phyloP scores from a whole-genome alignment of 2,113 vertebrate genomes.

The Seriola aureovittata region DNA sequence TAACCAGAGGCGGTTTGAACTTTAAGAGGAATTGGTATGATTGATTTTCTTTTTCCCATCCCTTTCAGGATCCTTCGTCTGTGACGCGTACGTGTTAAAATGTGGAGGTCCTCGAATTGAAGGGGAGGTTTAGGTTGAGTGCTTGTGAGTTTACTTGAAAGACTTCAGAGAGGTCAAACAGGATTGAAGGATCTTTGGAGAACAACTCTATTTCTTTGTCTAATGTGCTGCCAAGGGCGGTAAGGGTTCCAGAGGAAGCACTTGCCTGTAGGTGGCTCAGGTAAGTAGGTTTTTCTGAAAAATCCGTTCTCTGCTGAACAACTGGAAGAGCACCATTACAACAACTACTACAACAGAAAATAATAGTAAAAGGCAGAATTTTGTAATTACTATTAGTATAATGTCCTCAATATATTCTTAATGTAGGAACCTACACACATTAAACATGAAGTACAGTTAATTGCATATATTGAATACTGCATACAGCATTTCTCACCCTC shows the following conservation, averaged over 20 bases:
- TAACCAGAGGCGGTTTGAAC: slow-evolving; percentile 89
- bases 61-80: slow-evolving; percentile 76
- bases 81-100: slow-evolving; percentile 67
- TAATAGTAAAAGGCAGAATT: not conserved
- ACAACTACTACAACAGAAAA: not conserved
- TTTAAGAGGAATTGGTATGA: slow-evolving; percentile 94
- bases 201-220: slow-evolving; percentile 55
- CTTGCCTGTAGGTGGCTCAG: slow-evolving; percentile 22
- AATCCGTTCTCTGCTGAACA: not conserved
- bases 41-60: slow-evolving; percentile 86
- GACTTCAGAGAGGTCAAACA: slow-evolving; percentile 62
- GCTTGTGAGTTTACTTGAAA: slow-evolving; percentile 64
- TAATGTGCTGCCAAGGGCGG: slow-evolving; percentile 35
- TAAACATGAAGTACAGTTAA: slow-evolving; percentile 20
- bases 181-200: slow-evolving; percentile 57
- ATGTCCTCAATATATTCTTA: not conserved
- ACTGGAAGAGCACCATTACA: not conserved
- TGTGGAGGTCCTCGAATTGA: slow-evolving; percentile 49
- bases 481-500: not conserved
- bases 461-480: not conserved
- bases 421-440: slow-evolving; percentile 88
- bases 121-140: slow-evolving; percentile 62
- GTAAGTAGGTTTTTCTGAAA: slow-evolving; percentile 16
- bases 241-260: not conserved
- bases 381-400: not conserved